Conservation (phyloP, 2,113 vertebrate genomes). For the Alethe castanea region DNA sequence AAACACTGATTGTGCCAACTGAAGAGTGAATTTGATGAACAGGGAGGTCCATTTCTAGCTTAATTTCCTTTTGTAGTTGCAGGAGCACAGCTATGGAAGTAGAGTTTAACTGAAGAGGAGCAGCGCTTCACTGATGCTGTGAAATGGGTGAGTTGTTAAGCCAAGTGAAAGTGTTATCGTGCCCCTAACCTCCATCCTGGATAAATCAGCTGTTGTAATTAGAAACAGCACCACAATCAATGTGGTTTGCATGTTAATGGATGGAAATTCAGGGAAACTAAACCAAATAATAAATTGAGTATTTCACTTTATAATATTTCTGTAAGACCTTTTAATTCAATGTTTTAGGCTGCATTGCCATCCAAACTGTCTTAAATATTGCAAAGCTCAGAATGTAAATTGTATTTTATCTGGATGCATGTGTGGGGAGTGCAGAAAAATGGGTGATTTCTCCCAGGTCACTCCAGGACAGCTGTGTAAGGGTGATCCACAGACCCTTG, state of each 20-base stretch:
- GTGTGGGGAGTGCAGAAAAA: background rate
- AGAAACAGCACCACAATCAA: background rate
- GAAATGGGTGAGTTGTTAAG: background rate
- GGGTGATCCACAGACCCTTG: background rate
- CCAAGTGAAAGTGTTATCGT: background rate
- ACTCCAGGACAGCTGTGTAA: background rate
- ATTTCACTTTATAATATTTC: background rate
- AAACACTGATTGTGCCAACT: background rate
- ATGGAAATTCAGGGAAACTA: background rate
- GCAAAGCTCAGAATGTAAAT: background rate
- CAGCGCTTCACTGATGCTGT: background rate
- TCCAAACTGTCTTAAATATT: background rate
- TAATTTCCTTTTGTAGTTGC: background rate
- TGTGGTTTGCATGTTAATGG: background rate
- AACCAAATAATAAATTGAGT: background rate
- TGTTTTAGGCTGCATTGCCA: background rate
- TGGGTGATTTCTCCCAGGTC: background rate
- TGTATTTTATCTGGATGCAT: background rate
- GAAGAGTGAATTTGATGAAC: background rate
- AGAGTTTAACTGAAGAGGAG: background rate
- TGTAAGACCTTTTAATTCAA: background rate
- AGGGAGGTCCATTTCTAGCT: background rate
- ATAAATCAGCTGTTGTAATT: background rate
- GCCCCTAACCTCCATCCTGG: background rate
- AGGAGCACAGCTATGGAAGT: background rate